These are phyloP conservation scores for Mesocentrotus franciscanus DNA, from an alignment of 53 echinoderm and acorn worm species.

Conservation along the genomic window DNA sequence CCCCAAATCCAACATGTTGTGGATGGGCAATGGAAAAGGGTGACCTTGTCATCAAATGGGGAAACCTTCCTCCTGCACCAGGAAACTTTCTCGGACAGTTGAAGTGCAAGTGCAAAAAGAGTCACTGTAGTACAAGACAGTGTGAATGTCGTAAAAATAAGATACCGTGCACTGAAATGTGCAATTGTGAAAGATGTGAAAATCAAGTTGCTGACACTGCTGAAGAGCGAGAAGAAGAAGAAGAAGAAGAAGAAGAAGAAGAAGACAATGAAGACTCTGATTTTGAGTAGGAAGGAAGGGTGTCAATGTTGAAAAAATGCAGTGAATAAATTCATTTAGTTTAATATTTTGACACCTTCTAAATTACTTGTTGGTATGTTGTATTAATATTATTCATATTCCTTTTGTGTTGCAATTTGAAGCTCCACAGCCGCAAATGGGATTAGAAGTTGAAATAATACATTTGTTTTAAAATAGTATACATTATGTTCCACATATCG, in stretches of 20 bases:
- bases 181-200: constrained; percentile 33
- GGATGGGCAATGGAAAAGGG: constrained; percentile 61
- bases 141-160: constrained; percentile 20
- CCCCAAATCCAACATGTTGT: constrained; percentile 51
- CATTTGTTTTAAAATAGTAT: too few relatives aligned
- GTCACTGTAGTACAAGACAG: background rate
- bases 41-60: constrained; percentile 64
- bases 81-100: constrained; percentile 42
- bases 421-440: too few relatives aligned
- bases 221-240: background rate
- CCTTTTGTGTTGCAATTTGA: too few relatives aligned
- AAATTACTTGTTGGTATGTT: too few relatives aligned
- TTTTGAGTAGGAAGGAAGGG: too few relatives aligned
- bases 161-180: constrained; percentile 37
- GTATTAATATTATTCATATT: too few relatives aligned
- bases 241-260: background rate
- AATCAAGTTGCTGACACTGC: background rate
- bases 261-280: background rate
- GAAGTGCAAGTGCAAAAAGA: constrained; percentile 42
- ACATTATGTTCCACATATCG: too few relatives aligned
- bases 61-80: constrained; percentile 65
- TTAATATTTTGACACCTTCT: too few relatives aligned
- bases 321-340: too few relatives aligned
- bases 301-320: too few relatives aligned
- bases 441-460: too few relatives aligned